phyloP scores from a whole-genome alignment of 2,797 vertebrate species.

The Typhlichthys eigenmanni region DNA sequence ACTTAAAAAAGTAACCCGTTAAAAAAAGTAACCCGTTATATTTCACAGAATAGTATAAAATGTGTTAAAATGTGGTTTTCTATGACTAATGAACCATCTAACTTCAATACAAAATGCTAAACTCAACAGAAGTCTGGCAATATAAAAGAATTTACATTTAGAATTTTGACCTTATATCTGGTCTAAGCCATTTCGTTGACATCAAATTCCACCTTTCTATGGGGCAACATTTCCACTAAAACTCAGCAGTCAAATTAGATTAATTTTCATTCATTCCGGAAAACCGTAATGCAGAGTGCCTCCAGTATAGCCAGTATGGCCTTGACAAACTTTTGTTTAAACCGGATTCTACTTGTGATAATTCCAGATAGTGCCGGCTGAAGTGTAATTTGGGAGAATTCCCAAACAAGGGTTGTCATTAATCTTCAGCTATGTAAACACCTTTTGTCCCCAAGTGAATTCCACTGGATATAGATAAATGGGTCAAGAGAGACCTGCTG shows the following conservation, averaged over 20 bases:
- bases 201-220: slow-evolving; percentile 2
- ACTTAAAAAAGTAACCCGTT: too few relatives aligned
- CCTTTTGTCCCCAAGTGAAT: slow-evolving; percentile 36
- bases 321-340: slow-evolving; percentile 62
- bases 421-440: slow-evolving; percentile 62
- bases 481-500: slow-evolving; percentile 43
- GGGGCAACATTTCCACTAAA: too few relatives aligned
- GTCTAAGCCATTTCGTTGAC: slow-evolving; percentile 44
- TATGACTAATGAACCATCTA: too few relatives aligned
- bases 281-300: slow-evolving; percentile 42
- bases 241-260: slow-evolving; percentile 4
- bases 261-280: slow-evolving; percentile 12
- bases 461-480: slow-evolving; percentile 52
- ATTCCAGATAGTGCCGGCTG: slow-evolving; percentile 76
- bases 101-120: too few relatives aligned
- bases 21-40: too few relatives aligned
- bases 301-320: slow-evolving; percentile 73
- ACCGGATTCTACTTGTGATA: slow-evolving; percentile 80
- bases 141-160: too few relatives aligned
- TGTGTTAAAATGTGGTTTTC: too few relatives aligned
- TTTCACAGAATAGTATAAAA: too few relatives aligned
- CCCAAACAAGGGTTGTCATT: slow-evolving; percentile 66
- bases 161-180: slow-evolving; percentile 24
- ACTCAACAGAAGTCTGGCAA: too few relatives aligned
- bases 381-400: slow-evolving; percentile 72